Evolutionary conservation across 2,113 vertebrate genomes (phyloP), one percentile per base, ranked within the genome.

Genomic region (Heterotis niloticus): DNA sequence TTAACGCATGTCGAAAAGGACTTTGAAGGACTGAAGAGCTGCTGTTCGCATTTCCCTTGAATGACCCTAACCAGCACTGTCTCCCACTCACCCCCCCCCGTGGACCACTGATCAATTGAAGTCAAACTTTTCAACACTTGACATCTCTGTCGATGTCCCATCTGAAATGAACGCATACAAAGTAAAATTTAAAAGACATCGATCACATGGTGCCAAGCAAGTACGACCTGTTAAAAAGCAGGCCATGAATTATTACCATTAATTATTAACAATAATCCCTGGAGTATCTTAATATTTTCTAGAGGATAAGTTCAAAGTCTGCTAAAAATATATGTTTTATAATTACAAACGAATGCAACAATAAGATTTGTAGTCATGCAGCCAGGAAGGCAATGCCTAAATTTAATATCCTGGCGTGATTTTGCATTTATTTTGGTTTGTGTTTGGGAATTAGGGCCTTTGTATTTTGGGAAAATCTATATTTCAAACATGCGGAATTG

Each of bases 401-500:
- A 76, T 20, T 54, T 67, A 20, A 62, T 24, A 24, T 62, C 77
- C 54, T 44, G 54, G 18, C 13, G 60, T 18, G 16, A 7, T 7
- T 44, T 44, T 44, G 34, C 7, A 7, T 62, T 71, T 52, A 67
- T 57, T 34, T 18, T 16, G 11, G 67, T 13, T 23, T 44, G 54
- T 52, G 59, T 59, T 17, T 17, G 34, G n/a, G 59, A 69, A 28
- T 17, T 77, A 81, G 74, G 83, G 85, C 87, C 88, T 90, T 88
- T 90, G 89, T 88, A 82, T 91, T 84, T 79, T 23, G 57, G 10
- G 24, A 54, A 28, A 20, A 59, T 10, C 68, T 66, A 12, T 83
- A 84, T 86, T 81, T 82, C 84, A 81, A 56, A 51, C 77, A 80
- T 80, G 87, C 86, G 86, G 90, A 90, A 86, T 88, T 87, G 84